Evolutionary conservation across 1,140 invertebrate genomes (phyloP), one percentile per base, ranked within the genome.

Genomic region (Galendromus occidentalis): DNA sequence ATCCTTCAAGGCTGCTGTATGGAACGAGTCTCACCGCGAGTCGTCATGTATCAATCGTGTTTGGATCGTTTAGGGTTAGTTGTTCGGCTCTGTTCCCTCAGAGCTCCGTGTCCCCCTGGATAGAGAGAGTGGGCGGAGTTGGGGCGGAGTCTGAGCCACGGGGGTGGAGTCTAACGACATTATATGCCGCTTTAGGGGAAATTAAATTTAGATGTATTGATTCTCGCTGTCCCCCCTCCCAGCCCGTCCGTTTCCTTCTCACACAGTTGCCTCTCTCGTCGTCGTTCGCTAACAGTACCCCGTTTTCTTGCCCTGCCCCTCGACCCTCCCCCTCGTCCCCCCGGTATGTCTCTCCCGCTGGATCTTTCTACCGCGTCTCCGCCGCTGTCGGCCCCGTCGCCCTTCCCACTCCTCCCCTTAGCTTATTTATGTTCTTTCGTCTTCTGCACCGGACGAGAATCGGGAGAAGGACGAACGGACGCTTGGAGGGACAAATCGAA

Each of bases 131-230:
- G 25, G 14, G 22, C 51, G 51, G 14, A 22, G 12, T 6, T 22
- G 25, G 20, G 18, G 25, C 14, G 22, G 25, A 17, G 51, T 22
- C 14, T 20, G 14, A 59, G 51, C 51, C 25, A 22, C 9, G 22
- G 51, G 2, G 51, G 51, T 22, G 25, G 25, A 59, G 14, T 25
- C 25, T 25, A 33, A 25, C 25, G 25, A 59, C 51, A 59, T 59
- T 59, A 59, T 59, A 59, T 59, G 51, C 51, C 51, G 51, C 51
- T 59, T 59, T 59, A 33, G 51, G 22, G 22, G 14, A 59, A 59
- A 59, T 59, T 59, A 59, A 59, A 59, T 59, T 59, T 59, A 59
- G 51, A 59, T 59, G 51, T 59, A 59, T 59, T 59, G 51, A 59
- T 59, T 59, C 51, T 39, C 33, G 33, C 33, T 39, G 51, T 25